Evolutionary conservation across 2,888 invertebrate genomes (phyloP).

Genomic region (Aspidiotus destructor): DNA sequence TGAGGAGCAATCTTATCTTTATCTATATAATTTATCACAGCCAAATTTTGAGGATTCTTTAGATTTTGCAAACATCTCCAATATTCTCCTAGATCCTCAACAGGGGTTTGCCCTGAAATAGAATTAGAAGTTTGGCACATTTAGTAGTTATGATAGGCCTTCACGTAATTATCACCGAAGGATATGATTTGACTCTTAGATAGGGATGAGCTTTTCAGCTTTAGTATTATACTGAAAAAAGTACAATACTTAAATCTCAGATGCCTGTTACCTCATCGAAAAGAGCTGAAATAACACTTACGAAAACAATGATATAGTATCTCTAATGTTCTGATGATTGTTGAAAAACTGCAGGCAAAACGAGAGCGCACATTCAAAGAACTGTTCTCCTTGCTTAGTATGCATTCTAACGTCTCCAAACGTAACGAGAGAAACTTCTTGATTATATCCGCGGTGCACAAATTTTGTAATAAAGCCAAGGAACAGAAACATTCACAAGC

Average conservation of each 20-base stretch:
- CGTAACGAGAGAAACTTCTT: slow-evolving; percentile 14
- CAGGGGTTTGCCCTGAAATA: neutral
- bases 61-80: slow-evolving; percentile 19
- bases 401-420: slow-evolving; percentile 12
- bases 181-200: too few relatives aligned
- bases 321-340: slow-evolving; percentile 22
- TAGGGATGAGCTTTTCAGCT: too few relatives aligned
- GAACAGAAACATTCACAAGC: slow-evolving; percentile 24
- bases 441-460: slow-evolving; percentile 6
- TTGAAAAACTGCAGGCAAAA: slow-evolving; percentile 12
- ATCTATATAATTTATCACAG: slow-evolving; percentile 12
- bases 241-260: too few relatives aligned
- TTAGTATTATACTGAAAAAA: too few relatives aligned
- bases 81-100: slow-evolving; percentile 8
- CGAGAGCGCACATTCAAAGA: slow-evolving; percentile 15
- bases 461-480: slow-evolving; percentile 18
- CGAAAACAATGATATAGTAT: slow-evolving; percentile 21
- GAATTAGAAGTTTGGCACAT: too few relatives aligned
- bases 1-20: slow-evolving; percentile 6
- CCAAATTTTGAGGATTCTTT: slow-evolving; percentile 7
- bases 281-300: neutral
- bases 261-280: too few relatives aligned
- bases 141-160: too few relatives aligned
- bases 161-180: too few relatives aligned
- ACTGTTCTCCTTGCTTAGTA: slow-evolving; percentile 17